Conservation (phyloP, 2,888 invertebrate genomes). For the Globia sparganii region DNA sequence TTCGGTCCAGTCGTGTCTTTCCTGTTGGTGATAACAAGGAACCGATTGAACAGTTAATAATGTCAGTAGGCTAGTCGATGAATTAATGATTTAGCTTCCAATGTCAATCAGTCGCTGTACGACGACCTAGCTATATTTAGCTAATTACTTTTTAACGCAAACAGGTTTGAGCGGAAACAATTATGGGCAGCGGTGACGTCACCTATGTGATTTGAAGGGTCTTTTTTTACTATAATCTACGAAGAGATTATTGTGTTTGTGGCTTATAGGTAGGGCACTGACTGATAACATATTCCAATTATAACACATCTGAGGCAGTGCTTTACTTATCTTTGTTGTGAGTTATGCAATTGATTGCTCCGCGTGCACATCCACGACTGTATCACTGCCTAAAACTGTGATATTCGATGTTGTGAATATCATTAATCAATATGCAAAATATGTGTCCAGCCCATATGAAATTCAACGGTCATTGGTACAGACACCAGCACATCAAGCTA, state of each 20-base stretch:
- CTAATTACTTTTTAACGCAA: slow-evolving; percentile 62
- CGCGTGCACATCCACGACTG: slow-evolving; percentile 26
- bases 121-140: slow-evolving; percentile 61
- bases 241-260: slow-evolving; percentile 28
- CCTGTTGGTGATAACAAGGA: slow-evolving; percentile 5
- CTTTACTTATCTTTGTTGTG: slow-evolving; percentile 54
- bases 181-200: slow-evolving; percentile 53
- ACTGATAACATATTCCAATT: slow-evolving; percentile 63
- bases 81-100: slow-evolving; percentile 58
- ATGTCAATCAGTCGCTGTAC: slow-evolving; percentile 59
- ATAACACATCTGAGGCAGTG: slow-evolving; percentile 46
- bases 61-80: slow-evolving; percentile 43
- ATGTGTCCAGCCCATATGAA: slow-evolving; percentile 30
- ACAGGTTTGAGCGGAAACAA: slow-evolving; percentile 58
- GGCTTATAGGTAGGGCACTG: slow-evolving; percentile 51
- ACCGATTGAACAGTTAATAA: slow-evolving; percentile 33
- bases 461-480: slow-evolving; percentile 33
- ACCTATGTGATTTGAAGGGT: slow-evolving; percentile 39
- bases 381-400: slow-evolving; percentile 41
- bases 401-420: slow-evolving; percentile 24
- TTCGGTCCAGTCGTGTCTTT: neutral
- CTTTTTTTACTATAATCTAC: slow-evolving; percentile 19
- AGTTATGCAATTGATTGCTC: slow-evolving; percentile 36
- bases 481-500: too few relatives aligned
- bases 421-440: slow-evolving; percentile 37